Evolutionary conservation across 2,113 vertebrate genomes (phyloP).

Genomic region (Pitta sordida): DNA sequence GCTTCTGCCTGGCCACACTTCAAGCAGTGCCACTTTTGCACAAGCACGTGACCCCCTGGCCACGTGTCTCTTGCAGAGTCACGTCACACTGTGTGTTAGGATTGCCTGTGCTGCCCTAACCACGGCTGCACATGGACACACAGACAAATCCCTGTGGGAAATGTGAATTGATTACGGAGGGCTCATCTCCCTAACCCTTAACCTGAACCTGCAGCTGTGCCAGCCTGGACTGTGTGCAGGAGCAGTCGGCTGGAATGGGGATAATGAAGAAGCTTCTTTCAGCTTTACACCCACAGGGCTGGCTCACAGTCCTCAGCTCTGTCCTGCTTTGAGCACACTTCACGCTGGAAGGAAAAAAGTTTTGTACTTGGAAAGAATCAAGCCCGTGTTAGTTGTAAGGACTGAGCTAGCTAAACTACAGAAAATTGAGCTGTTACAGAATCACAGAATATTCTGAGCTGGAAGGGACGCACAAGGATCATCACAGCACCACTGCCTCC

Average conservation of each 20-base stretch:
- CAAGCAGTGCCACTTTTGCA: background rate
- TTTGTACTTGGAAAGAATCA: background rate
- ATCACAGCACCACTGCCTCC: too few relatives aligned
- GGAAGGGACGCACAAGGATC: too few relatives aligned
- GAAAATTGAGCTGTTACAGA: background rate
- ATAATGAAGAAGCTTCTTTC: background rate
- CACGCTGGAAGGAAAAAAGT: background rate
- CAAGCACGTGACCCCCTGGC: fast-evolving
- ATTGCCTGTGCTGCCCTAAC: background rate
- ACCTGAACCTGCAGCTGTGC: background rate
- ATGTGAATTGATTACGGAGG: background rate
- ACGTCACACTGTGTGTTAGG: fast-evolving
- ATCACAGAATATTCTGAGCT: too few relatives aligned
- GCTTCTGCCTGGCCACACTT: background rate
- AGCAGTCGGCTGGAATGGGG: too few relatives aligned
- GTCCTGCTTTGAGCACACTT: background rate
- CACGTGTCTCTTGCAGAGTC: background rate
- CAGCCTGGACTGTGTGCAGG: background rate
- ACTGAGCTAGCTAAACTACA: background rate
- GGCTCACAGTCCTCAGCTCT: background rate
- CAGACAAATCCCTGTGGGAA: background rate
- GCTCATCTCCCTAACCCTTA: background rate
- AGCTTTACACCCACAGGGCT: background rate
- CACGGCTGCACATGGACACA: fast-evolving
- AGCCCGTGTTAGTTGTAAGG: background rate